Base-by-base conservation (phyloP, 2,888 invertebrate genomes). In the Folsomia candida region DNA sequence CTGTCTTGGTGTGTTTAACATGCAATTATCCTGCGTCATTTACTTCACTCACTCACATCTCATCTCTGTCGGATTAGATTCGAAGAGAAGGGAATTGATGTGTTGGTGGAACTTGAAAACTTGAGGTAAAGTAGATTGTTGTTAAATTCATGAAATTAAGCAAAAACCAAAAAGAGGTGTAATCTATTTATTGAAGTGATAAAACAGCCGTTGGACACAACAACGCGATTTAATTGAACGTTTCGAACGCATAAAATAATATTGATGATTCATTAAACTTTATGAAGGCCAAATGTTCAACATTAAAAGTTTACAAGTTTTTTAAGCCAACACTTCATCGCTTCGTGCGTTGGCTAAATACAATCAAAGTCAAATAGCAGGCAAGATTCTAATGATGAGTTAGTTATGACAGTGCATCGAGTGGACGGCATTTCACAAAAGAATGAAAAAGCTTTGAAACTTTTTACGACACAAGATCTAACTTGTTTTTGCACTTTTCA, bases 1-100 rank as follows among this genome's bases (percentile, higher is more conserved):
- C 66, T 76, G 75, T 73, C 71, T 76, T 73, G 66, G 61, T 73
- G 70, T 76, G 73, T 76, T 76, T 76, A 76, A 73, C 73, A 58
- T 76, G 73, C 73, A 76, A 76, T 76, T 73, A 76, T 76, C 73
- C 61, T 75, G 69, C 70, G 73, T 73, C 73, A 75, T 73, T 75
- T 75, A 68, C 68, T 66, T 65, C 61, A 65, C 71, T 68, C 47
- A 67, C 54, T 20, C 54, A 22, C 18, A 4, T 22, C 18, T 22
- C 22, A n/a, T 18, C 54, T 54, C 54, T 54, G 54, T 54, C 54
- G 20, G 54, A 54, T 54, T 54, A 54, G 54, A 54, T 54, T 54
- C 54, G 22, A 4, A 54, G 54, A 4, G 54, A 54, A 22, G 54
- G 4, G 22, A 54, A 54, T 20, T 18, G 22, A 54, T 18, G 54